phyloP scores from a whole-genome alignment of 2,888 invertebrate genomes.

The Caenorhabditis sulstoni region DNA sequence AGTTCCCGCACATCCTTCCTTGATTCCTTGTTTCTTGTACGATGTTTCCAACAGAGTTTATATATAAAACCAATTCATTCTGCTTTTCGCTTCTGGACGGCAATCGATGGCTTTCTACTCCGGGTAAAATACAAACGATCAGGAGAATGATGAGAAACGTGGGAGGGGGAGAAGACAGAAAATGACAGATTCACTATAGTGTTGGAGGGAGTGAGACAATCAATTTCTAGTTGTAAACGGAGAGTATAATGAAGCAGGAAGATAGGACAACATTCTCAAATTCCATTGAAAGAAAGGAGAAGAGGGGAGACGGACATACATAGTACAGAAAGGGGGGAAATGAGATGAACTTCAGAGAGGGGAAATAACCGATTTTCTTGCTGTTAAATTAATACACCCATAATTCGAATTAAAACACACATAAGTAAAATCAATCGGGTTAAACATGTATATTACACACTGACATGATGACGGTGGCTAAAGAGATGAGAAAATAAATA shows the following conservation, averaged over 20 bases:
- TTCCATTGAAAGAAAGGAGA: not conserved
- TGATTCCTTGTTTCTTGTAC: constrained; percentile 11
- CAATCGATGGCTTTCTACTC: constrained; percentile 13
- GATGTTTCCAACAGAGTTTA: not conserved
- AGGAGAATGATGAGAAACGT: constrained; percentile 9
- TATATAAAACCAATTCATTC: constrained; percentile 21
- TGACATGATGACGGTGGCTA: too few relatives aligned
- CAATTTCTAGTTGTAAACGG: constrained; percentile 10
- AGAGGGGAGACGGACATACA: not conserved
- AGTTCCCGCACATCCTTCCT: constrained; percentile 32
- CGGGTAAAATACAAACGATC: constrained; percentile 32
- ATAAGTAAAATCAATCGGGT: constrained; percentile 41
- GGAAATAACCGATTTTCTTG: constrained; percentile 34
- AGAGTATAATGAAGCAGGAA: too few relatives aligned
- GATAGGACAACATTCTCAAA: not conserved
- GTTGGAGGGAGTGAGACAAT: constrained; percentile 6
- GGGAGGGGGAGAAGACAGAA: not conserved
- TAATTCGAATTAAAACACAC: constrained; percentile 54
- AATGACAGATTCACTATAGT: not conserved
- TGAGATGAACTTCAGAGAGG: not conserved
- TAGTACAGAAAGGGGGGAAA: constrained; percentile 4
- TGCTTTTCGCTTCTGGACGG: constrained; percentile 18
- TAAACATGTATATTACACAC: constrained; percentile 5
- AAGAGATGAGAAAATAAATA: constrained; percentile 1
- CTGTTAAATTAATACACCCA: constrained; percentile 51